Evolutionary conservation across 2,113 vertebrate genomes (phyloP).

Genomic region (Cynoglossus semilaevis): DNA sequence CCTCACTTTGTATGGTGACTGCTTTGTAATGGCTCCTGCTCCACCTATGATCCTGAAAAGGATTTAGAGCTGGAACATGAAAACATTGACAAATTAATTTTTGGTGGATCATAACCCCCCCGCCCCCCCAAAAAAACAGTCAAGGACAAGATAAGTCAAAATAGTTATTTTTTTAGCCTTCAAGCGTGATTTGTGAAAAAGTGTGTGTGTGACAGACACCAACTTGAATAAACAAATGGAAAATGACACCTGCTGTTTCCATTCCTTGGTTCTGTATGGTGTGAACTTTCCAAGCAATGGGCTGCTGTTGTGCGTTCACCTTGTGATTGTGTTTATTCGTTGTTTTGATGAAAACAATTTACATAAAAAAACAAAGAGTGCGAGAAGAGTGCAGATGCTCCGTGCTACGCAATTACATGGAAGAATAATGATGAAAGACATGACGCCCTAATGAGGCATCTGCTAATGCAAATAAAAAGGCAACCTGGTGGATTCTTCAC

Average conservation of each 20-base stretch:
- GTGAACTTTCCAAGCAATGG: slow-evolving; percentile 19
- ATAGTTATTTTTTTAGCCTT: background rate
- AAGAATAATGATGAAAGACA: slow-evolving; percentile 75
- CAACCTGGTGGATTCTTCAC: slow-evolving; percentile 58
- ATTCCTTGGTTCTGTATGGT: slow-evolving; percentile 28
- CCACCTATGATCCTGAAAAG: no score
- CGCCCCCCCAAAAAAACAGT: no score
- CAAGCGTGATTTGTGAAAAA: slow-evolving; percentile 11
- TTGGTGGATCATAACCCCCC: no score
- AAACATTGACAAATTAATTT: no score
- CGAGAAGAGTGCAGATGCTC: slow-evolving; percentile 63
- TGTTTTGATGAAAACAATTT: slow-evolving; percentile 67
- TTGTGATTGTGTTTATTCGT: slow-evolving; percentile 59
- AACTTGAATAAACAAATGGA: slow-evolving; percentile 24
- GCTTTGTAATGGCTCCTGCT: no score
- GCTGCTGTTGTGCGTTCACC: slow-evolving; percentile 28
- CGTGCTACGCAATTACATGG: slow-evolving; percentile 64
- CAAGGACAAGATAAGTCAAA: slow-evolving; percentile 4
- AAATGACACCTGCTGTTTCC: slow-evolving; percentile 53
- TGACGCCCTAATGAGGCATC: slow-evolving; percentile 69
- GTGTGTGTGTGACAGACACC: slow-evolving; percentile 32
- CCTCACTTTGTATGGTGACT: no score
- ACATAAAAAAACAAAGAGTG: slow-evolving; percentile 68
- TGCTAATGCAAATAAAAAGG: slow-evolving; percentile 63
- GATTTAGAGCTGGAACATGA: no score